Evolutionary conservation across 92 coral and sea anemone genomes (phyloP), one percentile per base, ranked within the genome.

Genomic region (Metridium senile): DNA sequence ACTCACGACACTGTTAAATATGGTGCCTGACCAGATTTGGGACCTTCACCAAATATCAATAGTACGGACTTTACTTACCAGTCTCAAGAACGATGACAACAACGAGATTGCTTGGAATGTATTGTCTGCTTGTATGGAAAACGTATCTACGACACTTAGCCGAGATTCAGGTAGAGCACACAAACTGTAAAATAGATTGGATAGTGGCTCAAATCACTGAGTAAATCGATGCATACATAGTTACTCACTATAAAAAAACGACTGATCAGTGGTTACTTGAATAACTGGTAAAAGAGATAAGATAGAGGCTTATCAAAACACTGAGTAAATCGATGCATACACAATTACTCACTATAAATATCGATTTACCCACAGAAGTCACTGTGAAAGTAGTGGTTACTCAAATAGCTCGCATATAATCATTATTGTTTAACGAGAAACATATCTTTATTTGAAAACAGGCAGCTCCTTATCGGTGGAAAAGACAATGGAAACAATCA

Each of bases 101-200:
- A 34, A 46, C 10, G 20, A 19, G 43, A 27, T 75, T 19, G 61
- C 62, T 47, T 46, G 62, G 45, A 75, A 21, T 13, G 47, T 39
- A 47, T 31, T 75, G 23, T 39, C 58, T 26, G 47, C 53, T 45
- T 75, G 80, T 63, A 75, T 75, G 80, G 46, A 26, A 16, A 75
- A 51, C 62, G 18, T 75, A 18, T 75, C 80, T 4, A 21, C 33
- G 19, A 45, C 68, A 31, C 61, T 75, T 22, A 11, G 66, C 32
- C 28, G 13, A 2, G 34, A 63, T 16, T 43, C 80, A 28, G 80
- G 80, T 75, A 45, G 20, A 31, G 21, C 9, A 16, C 17, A 9
- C 2, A n/a, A n/a, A n/a, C n/a, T n/a, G n/a, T n/a, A n/a, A n/a
- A n/a, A n/a, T n/a, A n/a, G n/a, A n/a, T n/a, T n/a, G n/a, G n/a